Evolutionary conservation across 1,140 invertebrate genomes (phyloP).

Genomic region (Brachionus sp.): DNA sequence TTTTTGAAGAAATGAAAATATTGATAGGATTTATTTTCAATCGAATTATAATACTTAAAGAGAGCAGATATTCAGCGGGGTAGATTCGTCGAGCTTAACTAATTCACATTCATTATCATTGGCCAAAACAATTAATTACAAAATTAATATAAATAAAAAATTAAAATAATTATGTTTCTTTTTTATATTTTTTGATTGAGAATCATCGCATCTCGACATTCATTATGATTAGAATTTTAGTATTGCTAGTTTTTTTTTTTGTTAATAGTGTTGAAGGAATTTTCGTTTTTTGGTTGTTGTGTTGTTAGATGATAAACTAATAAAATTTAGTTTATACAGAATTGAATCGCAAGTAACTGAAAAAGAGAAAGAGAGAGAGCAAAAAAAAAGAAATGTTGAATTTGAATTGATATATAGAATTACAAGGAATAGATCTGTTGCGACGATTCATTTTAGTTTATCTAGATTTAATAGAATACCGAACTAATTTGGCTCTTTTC

Average conservation of each 20-base stretch:
- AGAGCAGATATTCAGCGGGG: not conserved
- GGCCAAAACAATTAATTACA: conserved; percentile 39
- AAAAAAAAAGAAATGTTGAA: not conserved
- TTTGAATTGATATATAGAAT: not conserved
- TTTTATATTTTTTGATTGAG: conserved; percentile 34
- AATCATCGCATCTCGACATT: conserved; percentile 44
- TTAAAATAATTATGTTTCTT: conserved; percentile 43
- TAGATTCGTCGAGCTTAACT: not conserved
- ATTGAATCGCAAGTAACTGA: conserved; percentile 3
- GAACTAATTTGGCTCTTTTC: not conserved
- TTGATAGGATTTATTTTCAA: conserved; percentile 10
- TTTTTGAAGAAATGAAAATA: not conserved
- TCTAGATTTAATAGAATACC: not conserved
- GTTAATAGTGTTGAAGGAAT: conserved; percentile 8
- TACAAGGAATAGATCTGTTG: not conserved
- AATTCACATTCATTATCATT: conserved; percentile 35
- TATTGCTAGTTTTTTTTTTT: conserved; percentile 12
- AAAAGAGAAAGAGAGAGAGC: not conserved
- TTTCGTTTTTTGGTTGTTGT: conserved; percentile 5
- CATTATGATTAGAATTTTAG: conserved; percentile 40
- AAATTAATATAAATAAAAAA: conserved; percentile 20
- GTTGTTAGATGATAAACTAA: conserved; percentile 6
- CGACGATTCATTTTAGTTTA: not conserved
- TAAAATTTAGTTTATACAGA: conserved; percentile 27
- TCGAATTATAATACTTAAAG: not conserved